These are phyloP conservation scores for Beroe forskalii DNA, from an alignment of 37 sponge, comb jelly and placozoan species.

Conservation along the genomic window DNA sequence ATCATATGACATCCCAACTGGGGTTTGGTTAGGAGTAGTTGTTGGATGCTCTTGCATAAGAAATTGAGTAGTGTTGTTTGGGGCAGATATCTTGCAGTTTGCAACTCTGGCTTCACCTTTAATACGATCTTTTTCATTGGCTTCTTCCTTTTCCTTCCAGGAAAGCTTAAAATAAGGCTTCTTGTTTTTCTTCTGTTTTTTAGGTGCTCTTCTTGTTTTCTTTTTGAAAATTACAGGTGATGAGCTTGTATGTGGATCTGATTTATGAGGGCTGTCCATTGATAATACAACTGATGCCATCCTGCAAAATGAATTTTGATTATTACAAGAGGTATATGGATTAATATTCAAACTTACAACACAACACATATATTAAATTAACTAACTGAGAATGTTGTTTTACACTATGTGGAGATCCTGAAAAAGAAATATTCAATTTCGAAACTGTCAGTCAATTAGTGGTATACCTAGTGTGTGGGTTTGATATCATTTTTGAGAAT, in stretches of 20 bases:
- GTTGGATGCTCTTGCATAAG: constrained; percentile 50
- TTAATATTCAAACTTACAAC: too few relatives aligned
- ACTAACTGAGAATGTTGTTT: too few relatives aligned
- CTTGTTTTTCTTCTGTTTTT: constrained; percentile 52
- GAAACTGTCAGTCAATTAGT: too few relatives aligned
- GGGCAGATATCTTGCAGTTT: constrained; percentile 43
- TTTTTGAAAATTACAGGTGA: constrained; percentile 32
- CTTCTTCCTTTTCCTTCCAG: constrained; percentile 57
- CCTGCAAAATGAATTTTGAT: too few relatives aligned
- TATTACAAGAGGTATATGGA: too few relatives aligned
- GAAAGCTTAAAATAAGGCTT: constrained; percentile 56
- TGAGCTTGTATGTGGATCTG: neutral
- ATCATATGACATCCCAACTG: constrained; percentile 56
- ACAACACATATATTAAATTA: too few relatives aligned
- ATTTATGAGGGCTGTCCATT: constrained; percentile 39
- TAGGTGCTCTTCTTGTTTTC: constrained; percentile 65
- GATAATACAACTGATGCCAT: constrained; percentile 40
- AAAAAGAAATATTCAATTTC: too few relatives aligned
- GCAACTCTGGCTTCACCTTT: constrained; percentile 44
- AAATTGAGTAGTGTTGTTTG: constrained; percentile 56
- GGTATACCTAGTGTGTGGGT: too few relatives aligned
- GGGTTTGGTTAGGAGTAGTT: constrained; percentile 56
- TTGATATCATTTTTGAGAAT: too few relatives aligned
- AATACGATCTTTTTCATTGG: constrained; percentile 34
- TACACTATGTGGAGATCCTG: too few relatives aligned